Evolutionary conservation across 1,140 invertebrate species (phyloP), one percentile per base, ranked within the genome.

Genomic region (Heliconius hewitsoni): DNA sequence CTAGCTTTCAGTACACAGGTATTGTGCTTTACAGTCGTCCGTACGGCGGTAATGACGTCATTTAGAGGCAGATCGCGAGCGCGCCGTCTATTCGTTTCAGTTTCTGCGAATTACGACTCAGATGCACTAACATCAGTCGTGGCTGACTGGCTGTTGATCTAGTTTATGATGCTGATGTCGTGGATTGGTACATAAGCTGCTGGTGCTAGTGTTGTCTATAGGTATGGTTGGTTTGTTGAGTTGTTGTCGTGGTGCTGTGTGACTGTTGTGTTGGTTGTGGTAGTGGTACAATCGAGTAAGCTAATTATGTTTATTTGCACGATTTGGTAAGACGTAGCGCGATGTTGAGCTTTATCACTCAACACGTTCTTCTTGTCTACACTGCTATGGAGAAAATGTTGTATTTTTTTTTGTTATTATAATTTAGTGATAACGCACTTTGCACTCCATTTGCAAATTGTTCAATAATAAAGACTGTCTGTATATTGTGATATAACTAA

Each of bases 1-100:
- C 30, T 3, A 34, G 71, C 23, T 34, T 74, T 60, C 52, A 74
- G 52, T 27, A 52, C 73, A 19, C 34, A 74, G 73, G 73, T 74
- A 74, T 74, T 74, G 73, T 37, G 73, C 73, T 60, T 60, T 39
- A 39, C n/a, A 52, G 30, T 19, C 73, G 30, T 11, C 8, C 42
- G 50, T 60, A 55, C 30, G 8, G 74, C 55, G 34, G 74, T 39
- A 75, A 75, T 57, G 55, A 60, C 52, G 52, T 75, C 74, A 75
- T 75, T 75, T 13, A 75, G 55, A 60, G 34, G 34, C 52, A 75
- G n/a, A 34, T 75, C 74, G 50, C 74, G 74, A 9, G 74, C 50
- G 50, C 30, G 50, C 30, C 52, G 50, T 60, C 55, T 75, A 60
- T 75, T 57, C 74, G 55, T 75, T 75, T 75, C 57, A 60, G 55